Base-by-base conservation (phyloP, 2,113 vertebrate genomes). In the Onychostruthus taczanowskii region DNA sequence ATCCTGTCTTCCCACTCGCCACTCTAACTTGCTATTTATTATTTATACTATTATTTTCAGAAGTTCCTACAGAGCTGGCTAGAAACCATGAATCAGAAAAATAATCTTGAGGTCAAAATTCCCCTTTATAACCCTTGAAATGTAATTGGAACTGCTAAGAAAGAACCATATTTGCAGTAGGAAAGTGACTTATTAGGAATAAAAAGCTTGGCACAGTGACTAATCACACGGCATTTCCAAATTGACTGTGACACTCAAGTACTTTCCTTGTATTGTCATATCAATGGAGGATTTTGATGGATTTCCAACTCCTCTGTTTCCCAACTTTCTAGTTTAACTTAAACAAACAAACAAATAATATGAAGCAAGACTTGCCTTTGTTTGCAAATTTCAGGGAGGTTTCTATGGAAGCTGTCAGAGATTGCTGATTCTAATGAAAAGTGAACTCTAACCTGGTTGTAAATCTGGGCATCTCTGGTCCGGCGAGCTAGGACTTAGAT, bases 341-440 rank as follows among this genome's bases (percentile, higher is more conserved):
- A 70, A 87, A 93, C 30, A 87, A 90, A 50, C 64, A 85, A 94
- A 95, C 55, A 89, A 75, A 53, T 53, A 64, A 16, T 15, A 79
- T 5, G 3, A 84, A 64, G 33, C 9, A 89, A 72, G 37, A 44
- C 4, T 0, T 28, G 17, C 24, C 27, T 77, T 70, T 93, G 31
- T 88, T 85, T 92, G 61, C 15, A 80, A 52, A 66, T 92, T 79
- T 89, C 41, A 70, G 74, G 10, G n/a, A 75, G 10, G 5, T 76
- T 96, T 94, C 39, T 64, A 10, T 56, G 41, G 9, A 49, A 69
- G 7, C 4, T 82, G 7, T 78, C 30, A 62, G 59, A 92, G 15
- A 6, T 11, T 52, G 39, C 6, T 37, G 13, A 46, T 88, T 82
- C 17, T 43, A 46, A n/a, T 16, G 16, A 84, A 76, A 89, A 76